Evolutionary conservation across 2,797 vertebrate species (phyloP).

Genomic region (Tiaroga cobitis): DNA sequence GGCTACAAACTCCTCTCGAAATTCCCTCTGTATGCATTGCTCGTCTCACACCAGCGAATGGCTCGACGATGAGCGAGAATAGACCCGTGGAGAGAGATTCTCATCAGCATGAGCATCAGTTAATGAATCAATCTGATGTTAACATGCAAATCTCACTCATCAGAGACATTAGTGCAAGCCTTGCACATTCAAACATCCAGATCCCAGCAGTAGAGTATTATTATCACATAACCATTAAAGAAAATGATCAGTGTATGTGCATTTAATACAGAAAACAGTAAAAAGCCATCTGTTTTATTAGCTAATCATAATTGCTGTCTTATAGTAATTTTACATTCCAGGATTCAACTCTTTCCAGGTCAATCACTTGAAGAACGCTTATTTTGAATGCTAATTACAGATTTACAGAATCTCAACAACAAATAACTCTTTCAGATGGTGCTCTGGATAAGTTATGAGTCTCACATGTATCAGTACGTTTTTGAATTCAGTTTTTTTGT

Average conservation of each 20-base stretch:
- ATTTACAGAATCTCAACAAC: not conserved
- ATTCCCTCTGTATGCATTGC: not conserved
- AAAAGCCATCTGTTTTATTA: constrained; percentile 11
- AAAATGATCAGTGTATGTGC: constrained; percentile 5
- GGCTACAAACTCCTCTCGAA: not conserved
- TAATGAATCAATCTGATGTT: constrained; percentile 36
- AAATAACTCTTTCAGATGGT: not conserved
- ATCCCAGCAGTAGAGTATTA: constrained; percentile 10
- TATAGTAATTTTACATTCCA: constrained; percentile 2
- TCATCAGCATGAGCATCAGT: constrained; percentile 24
- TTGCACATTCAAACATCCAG: not conserved
- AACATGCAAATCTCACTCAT: constrained; percentile 30
- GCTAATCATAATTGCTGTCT: not conserved
- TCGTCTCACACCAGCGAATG: not conserved
- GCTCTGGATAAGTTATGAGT: not conserved
- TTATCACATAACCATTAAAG: constrained; percentile 29
- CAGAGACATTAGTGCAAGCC: constrained; percentile 17
- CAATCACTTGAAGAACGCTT: not conserved
- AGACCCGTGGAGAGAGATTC: constrained; percentile 21
- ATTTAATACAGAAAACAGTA: constrained; percentile 2
- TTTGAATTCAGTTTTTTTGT: not conserved
- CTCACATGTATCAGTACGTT: not conserved
- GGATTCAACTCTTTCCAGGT: not conserved
- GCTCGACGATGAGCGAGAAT: not conserved
- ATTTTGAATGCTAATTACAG: constrained; percentile 2